phyloP scores from a whole-genome alignment of 2,888 invertebrate genomes.

The Gordius sp. region DNA sequence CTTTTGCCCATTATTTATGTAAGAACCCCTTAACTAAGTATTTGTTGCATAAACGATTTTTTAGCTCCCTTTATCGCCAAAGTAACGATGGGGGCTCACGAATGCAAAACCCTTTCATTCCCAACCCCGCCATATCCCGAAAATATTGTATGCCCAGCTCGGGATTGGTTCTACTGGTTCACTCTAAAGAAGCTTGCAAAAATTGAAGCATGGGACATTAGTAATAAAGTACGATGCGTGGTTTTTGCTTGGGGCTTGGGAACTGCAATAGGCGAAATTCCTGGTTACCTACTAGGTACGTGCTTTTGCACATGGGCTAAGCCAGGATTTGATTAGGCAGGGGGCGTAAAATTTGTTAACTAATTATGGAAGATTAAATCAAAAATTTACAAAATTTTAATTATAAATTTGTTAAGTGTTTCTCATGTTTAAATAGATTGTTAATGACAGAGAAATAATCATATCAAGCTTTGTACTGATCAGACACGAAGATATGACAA shows the following conservation, averaged over 20 bases:
- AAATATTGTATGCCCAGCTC: neutral
- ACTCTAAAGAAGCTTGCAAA: neutral
- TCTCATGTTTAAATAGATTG: too few species aligned
- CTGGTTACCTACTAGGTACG: slow-evolving; percentile 3
- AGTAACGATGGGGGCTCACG: neutral
- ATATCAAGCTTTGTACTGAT: too few species aligned
- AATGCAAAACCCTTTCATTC: neutral
- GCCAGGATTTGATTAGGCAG: too few species aligned
- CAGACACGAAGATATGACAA: too few species aligned
- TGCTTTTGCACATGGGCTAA: too few species aligned
- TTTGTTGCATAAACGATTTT: slow-evolving; percentile 1
- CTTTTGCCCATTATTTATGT: too few species aligned
- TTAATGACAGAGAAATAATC: too few species aligned
- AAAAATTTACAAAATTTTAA: too few species aligned
- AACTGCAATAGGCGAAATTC: slow-evolving; percentile 2
- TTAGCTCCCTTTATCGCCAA: slow-evolving; percentile 1
- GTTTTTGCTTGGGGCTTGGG: neutral
- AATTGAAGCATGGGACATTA: neutral
- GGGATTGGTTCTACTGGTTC: neutral
- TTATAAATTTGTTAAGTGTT: too few species aligned
- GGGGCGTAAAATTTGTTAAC: too few species aligned
- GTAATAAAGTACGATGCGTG: neutral
- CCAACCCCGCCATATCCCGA: slow-evolving; percentile 8
- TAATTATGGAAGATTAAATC: too few species aligned
- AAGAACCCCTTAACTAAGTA: too few species aligned